These are phyloP conservation scores for Smithornis capensis DNA, from an alignment of 2,113 vertebrate genomes.

Conservation along the genomic window DNA sequence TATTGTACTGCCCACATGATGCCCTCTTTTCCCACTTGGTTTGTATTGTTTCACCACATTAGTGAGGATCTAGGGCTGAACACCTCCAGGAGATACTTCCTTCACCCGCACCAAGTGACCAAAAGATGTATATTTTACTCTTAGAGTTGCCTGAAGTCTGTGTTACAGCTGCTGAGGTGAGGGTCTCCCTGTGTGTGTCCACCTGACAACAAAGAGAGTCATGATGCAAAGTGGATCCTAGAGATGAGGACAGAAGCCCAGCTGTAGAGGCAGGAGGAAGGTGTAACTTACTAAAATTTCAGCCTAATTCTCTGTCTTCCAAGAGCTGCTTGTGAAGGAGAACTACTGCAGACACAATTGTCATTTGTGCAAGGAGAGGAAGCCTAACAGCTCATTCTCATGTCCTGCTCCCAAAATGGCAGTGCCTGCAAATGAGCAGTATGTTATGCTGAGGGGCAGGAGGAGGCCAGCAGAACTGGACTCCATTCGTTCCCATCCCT, in stretches of 20 bases:
- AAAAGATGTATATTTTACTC: not conserved
- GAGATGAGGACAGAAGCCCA: not conserved
- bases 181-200: rapidly evolving
- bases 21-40: not conserved
- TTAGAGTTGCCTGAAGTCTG: not conserved
- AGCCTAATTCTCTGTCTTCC: not conserved
- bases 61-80: not conserved
- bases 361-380: not conserved
- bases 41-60: not conserved
- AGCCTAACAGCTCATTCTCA: not conserved
- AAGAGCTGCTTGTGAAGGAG: not conserved
- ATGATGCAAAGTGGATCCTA: not conserved
- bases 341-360: not conserved
- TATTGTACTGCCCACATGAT: rapidly evolving
- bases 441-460: not conserved
- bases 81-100: rapidly evolving
- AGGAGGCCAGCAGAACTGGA: not conserved
- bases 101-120: not conserved
- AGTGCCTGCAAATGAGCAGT: not conserved
- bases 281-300: not conserved
- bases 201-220: not conserved
- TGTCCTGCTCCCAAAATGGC: not conserved
- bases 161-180: not conserved
- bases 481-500: not conserved
- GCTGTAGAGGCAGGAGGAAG: not conserved